Evolutionary conservation across 2,888 invertebrate genomes (phyloP), one percentile per base, ranked within the genome.

Genomic region (Sphaeridia pumilis): DNA sequence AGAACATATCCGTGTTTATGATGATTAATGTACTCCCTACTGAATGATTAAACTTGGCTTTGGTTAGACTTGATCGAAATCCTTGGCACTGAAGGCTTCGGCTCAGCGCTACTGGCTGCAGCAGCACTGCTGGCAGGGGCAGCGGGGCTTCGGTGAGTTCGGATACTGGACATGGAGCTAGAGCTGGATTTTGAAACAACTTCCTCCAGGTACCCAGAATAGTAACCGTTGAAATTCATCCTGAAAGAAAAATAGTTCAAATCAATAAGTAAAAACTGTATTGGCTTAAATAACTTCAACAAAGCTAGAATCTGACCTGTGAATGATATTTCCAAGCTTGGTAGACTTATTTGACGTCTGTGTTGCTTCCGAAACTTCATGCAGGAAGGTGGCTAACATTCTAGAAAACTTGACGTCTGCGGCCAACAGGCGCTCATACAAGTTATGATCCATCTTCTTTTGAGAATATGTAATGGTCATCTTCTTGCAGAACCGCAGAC

Each of bases 401-500:
- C 46, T 43, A 24, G 50, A 55, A 44, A 64, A 64, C 35, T 54
- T 53, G 7, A 34, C 38, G n/a, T 58, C 55, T n/a, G 52, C 52
- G 2, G 52, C 42, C 2, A 27, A 21, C 14, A 52, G 28, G 31
- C 46, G 41, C 14, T 52, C 47, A 25, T 52, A 47, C 20, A 52
- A 31, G 27, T 46, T 36, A 1, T 46, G 14, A 7, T 51, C 51
- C 2, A 21, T n/a, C n/a, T 12, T 24, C 3, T n/a, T 20, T 28
- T 52, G 46, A n/a, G 22, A 21, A 26, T 46, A 52, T 5, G 46
- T 31, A 1, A 42, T 10, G 12, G 41, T 22, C 21, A 52, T 52
- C 22, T 90, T 93, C 67, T 85, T 82, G 69, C 90, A 89, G 74
- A 94, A 94, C 64, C 85, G 82, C 26, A 89, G 80, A 70, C 94